Conservation (phyloP, 2,888 invertebrate species). For the Byasa hedistus region DNA sequence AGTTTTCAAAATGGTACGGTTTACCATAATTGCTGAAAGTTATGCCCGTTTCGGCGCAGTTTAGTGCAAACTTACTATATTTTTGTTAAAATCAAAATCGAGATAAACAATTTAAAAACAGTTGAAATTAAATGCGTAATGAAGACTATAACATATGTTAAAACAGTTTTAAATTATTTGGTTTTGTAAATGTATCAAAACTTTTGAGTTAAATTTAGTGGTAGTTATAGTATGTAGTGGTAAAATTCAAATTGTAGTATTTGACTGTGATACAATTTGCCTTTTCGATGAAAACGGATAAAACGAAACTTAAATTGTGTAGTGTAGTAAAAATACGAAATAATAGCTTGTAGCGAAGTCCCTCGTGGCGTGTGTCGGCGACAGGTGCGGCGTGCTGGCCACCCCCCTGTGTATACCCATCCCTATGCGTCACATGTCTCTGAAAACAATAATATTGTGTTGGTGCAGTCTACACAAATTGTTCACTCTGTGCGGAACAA, state of each 20-base stretch:
- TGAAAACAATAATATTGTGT: conserved; percentile 65
- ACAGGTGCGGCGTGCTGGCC: conserved; percentile 46
- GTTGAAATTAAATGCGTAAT: not conserved
- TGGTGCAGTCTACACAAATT: conserved; percentile 38
- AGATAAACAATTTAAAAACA: not conserved
- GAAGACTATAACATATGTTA: not conserved
- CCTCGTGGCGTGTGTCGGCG: conserved; percentile 61
- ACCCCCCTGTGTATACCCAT: conserved; percentile 28
- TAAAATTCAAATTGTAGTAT: not conserved
- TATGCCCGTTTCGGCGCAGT: conserved; percentile 4
- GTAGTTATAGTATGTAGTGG: not conserved
- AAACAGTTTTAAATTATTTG: not conserved
- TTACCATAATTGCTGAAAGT: conserved; percentile 27
- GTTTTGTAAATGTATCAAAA: no score
- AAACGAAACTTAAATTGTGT: conserved; percentile 10
- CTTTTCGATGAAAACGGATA: conserved; percentile 1
- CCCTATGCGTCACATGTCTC: not conserved
- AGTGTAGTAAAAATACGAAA: conserved; percentile 51
- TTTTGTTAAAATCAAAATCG: not conserved
- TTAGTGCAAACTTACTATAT: not conserved
- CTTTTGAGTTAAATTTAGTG: no score
- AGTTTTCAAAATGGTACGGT: conserved; percentile 29
- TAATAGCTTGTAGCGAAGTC: conserved; percentile 58
- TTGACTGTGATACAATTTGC: conserved; percentile 1
- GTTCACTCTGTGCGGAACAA: conserved; percentile 1